Conservation (phyloP, 1,140 invertebrate genomes). For the Eumaeus atala region DNA sequence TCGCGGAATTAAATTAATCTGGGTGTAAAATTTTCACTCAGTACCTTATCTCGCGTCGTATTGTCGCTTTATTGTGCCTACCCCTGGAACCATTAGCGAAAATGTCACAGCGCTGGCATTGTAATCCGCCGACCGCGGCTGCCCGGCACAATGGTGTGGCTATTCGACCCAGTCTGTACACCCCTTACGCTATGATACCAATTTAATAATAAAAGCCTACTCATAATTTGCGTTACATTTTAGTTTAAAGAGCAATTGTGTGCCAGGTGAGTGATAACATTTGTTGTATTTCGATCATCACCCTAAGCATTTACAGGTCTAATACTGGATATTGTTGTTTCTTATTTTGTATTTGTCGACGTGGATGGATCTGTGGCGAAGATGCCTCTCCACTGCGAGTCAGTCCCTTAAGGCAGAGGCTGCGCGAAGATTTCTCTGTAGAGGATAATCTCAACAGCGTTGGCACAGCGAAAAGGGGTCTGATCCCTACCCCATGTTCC, state of each 20-base stretch:
- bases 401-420: too few relatives aligned
- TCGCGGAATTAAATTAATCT: conserved; percentile 63
- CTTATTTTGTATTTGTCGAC: too few relatives aligned
- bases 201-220: conserved; percentile 34
- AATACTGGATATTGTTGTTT: too few relatives aligned
- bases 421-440: too few relatives aligned
- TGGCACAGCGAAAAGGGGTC: too few relatives aligned
- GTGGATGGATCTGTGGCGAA: too few relatives aligned
- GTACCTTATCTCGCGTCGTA: conserved; percentile 68
- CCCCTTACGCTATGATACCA: conserved; percentile 58
- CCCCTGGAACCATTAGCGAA: conserved; percentile 70
- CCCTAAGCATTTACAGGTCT: too few relatives aligned
- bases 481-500: too few relatives aligned
- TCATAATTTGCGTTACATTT: conserved; percentile 9
- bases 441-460: too few relatives aligned
- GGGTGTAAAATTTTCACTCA: conserved; percentile 69
- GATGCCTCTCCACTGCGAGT: too few relatives aligned
- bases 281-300: too few relatives aligned
- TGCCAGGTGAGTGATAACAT: too few relatives aligned
- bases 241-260: background rate
- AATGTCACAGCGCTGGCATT: conserved; percentile 69
- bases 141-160: conserved; percentile 61
- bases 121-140: conserved; percentile 56
- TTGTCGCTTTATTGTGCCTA: conserved; percentile 72
- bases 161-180: conserved; percentile 50